A percentile compares a stretch with the other conserved stretches of the same genome.
Evolutionary conservation across 1,140 invertebrate genomes (phyloP).

Genomic region (Nixonia krombeini): DNA sequence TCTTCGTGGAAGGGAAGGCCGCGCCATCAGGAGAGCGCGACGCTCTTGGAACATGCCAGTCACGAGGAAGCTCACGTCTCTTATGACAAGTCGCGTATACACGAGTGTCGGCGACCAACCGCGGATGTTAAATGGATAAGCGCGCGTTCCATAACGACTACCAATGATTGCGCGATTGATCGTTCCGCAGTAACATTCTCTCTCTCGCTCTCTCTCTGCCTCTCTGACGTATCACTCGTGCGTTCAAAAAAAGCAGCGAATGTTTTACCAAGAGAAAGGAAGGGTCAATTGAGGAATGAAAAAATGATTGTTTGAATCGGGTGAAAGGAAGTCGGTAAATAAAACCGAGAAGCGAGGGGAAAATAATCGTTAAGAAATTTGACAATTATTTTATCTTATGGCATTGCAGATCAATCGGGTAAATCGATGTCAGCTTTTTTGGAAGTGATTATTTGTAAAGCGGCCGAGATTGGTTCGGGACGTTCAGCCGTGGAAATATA

Average conservation of each 20-base stretch:
- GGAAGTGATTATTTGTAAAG: no score
- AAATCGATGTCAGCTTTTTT: no score
- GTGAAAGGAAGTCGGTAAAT: background rate
- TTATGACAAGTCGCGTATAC: slow-evolving; percentile 36
- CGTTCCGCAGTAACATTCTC: slow-evolving; percentile 1
- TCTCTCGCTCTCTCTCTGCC: no score
- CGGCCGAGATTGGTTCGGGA: no score
- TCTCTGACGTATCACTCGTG: no score
- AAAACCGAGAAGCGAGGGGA: no score
- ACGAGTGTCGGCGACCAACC: slow-evolving; percentile 25
- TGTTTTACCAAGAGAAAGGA: background rate
- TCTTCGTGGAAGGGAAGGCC: slow-evolving; percentile 29
- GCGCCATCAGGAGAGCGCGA: slow-evolving; percentile 1
- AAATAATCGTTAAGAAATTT: no score
- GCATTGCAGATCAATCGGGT: no score
- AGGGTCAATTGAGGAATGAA: slow-evolving; percentile 12
- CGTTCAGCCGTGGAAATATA: slow-evolving; percentile 26
- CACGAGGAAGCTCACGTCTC: slow-evolving; percentile 30
- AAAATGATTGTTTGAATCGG: slow-evolving; percentile 27
- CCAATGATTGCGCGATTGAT: slow-evolving; percentile 23
- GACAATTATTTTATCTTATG: no score
- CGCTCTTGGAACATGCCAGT: slow-evolving; percentile 26
- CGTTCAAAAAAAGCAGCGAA: no score
- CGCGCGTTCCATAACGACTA: slow-evolving; percentile 26
- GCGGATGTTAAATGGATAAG: slow-evolving; percentile 40